Base-by-base conservation (phyloP, 1,140 invertebrate genomes). In the Latrodectus geometricus region DNA sequence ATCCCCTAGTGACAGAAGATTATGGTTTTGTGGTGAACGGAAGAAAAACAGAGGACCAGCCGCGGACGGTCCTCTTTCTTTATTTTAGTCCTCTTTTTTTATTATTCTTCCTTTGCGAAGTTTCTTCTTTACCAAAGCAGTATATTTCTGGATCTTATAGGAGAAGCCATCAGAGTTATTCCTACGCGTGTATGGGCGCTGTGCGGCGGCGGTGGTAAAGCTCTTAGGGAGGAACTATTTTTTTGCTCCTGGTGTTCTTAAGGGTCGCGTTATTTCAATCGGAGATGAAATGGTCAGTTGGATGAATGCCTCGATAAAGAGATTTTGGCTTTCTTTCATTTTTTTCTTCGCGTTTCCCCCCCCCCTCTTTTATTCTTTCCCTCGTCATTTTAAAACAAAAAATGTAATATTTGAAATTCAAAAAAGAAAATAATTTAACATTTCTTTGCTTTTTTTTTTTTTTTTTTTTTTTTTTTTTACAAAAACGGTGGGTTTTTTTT, bases 1-100 rank as follows among this genome's bases (percentile, higher is more conserved):
- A 87, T 87, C 85, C 85, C 83, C 85, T 50, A 87, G 85, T 87
- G 85, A 87, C 85, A 87, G 76, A 87, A 87, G 85, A 87, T 87
- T 87, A 87, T 87, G 85, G 85, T 87, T 87, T 87, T 87, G 85
- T 56, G 85, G 85, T 87, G 70, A 80, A 50, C 35, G 70, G 73
- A 76, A 70, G 82, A 77, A 72, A 85, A 85, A 85, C 82, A 85
- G 68, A 70, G 66, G 79, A 72, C 66, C 68, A 72, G 66, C 49
- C 49, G 56, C 54, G 17, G 66, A 73, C 72, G 69, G 73, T 77
- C 82, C 65, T 76, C 65, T 72, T 81, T 52, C 20, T 70, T 78
- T 70, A 70, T 20, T 70, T 70, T 70, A 21, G n/a, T 70, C 23
- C 20, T n/a, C 76, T 70, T 82, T 82, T 81, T 68, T 35, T 77